These are phyloP conservation scores for Rhabdomys dilectus DNA, from an alignment of 2,113 vertebrate species.

Conservation along the genomic window DNA sequence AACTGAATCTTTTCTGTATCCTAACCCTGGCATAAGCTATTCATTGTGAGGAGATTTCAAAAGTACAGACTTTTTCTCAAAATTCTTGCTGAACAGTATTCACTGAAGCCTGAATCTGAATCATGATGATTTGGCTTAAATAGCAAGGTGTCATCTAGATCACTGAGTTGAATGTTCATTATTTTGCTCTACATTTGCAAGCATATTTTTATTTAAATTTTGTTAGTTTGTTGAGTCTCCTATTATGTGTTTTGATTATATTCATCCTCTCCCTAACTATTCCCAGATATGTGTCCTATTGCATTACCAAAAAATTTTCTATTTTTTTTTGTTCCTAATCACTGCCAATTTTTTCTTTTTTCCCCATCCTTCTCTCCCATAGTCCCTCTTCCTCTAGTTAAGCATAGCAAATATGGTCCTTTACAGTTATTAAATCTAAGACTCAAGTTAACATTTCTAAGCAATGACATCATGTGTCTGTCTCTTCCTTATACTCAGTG, in stretches of 20 bases:
- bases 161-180: too few species aligned
- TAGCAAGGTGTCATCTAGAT: background rate
- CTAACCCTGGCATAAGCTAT: background rate
- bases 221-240: background rate
- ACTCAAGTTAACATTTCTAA: background rate
- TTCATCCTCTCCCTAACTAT: background rate
- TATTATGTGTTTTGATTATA: background rate
- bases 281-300: background rate
- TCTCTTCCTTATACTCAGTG: background rate
- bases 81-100: background rate
- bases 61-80: background rate
- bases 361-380: background rate
- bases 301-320: background rate
- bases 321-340: background rate
- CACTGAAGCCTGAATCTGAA: conserved; percentile 48
- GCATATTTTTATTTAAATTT: background rate
- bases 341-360: background rate
- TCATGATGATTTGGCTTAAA: background rate
- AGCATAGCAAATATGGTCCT: background rate
- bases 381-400: background rate
- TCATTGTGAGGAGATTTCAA: background rate
- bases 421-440: background rate
- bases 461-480: too few species aligned
- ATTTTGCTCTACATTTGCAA: too few species aligned
- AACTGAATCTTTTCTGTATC: background rate